Evolutionary conservation across 23 tunicate genomes (phyloP).

Genomic region (Diplosoma virens): DNA sequence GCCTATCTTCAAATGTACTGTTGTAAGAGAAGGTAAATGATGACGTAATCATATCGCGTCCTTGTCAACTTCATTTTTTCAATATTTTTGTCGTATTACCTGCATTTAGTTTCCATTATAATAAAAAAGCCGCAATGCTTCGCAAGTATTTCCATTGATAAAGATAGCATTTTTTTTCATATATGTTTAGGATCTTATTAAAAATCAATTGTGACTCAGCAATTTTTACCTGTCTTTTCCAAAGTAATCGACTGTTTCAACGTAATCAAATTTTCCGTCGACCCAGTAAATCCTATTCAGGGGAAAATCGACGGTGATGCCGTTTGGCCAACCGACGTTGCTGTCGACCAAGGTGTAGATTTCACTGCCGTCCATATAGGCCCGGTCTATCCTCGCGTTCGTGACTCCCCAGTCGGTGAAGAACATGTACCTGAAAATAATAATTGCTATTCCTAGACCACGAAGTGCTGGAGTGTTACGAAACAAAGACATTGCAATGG

Average conservation of each 20-base stretch:
- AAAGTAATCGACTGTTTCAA: conserved; percentile 63
- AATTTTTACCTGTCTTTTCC: conserved; percentile 67
- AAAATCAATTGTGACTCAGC: neutral
- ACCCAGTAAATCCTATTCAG: conserved; percentile 68
- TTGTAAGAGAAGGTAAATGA: neutral
- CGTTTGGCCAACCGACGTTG: conserved; percentile 53
- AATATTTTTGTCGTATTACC: too few species aligned
- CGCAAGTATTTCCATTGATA: too few species aligned
- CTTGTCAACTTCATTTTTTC: too few species aligned
- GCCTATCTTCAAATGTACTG: neutral
- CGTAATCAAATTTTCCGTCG: conserved; percentile 68
- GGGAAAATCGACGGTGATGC: conserved; percentile 57
- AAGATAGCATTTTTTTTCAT: neutral
- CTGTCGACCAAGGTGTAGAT: conserved; percentile 62
- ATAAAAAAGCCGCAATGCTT: too few species aligned
- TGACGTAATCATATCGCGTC: neutral
- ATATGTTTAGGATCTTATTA: neutral
- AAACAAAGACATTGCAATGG: too few species aligned
- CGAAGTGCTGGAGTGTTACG: too few species aligned
- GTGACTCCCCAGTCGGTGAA: conserved; percentile 59
- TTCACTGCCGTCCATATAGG: conserved; percentile 75
- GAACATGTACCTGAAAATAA: conserved; percentile 67
- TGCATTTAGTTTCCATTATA: too few species aligned
- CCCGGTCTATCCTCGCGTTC: conserved; percentile 62
- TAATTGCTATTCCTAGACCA: too few species aligned